A percentile compares a stretch with the other conserved stretches of the same genome.
These are phyloP conservation scores for Drosophila rellima DNA, from an alignment of 2,888 invertebrate species.

Conservation along the genomic window DNA sequence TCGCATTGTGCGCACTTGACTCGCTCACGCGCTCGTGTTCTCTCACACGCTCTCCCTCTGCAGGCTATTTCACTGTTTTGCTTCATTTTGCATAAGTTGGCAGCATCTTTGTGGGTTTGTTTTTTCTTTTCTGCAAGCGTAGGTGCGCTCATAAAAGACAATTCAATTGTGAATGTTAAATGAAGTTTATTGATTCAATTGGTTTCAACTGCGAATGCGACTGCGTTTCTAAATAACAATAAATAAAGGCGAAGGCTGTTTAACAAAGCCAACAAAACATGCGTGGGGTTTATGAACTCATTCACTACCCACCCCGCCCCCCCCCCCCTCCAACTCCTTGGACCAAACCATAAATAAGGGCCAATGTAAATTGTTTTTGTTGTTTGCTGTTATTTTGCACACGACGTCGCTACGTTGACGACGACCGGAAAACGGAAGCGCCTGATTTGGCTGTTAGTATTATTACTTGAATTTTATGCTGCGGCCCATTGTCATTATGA, in stretches of 20 bases:
- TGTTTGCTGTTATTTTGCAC: constrained; percentile 49
- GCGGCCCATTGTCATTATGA: constrained; percentile 60
- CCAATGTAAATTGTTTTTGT: constrained; percentile 39
- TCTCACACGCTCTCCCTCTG: neutral
- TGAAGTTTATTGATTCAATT: constrained; percentile 75
- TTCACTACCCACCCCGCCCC: neutral
- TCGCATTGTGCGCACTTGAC: constrained; percentile 44
- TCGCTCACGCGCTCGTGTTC: constrained; percentile 1
- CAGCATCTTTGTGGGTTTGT: constrained; percentile 24
- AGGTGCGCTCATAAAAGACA: constrained; percentile 51
- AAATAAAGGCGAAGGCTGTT: constrained; percentile 17
- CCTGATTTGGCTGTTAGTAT: constrained; percentile 65
- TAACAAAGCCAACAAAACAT: constrained; percentile 24
- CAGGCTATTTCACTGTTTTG: neutral
- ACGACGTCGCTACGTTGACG: constrained; percentile 14
- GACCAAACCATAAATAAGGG: constrained; percentile 35
- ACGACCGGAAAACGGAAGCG: constrained; percentile 76
- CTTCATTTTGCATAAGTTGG: constrained; percentile 28
- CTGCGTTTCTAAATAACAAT: constrained; percentile 56
- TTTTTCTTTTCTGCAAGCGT: constrained; percentile 20
- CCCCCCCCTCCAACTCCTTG: constrained; percentile 11
- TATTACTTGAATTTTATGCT: constrained; percentile 30
- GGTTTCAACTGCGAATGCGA: constrained; percentile 42
- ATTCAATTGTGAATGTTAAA: constrained; percentile 61
- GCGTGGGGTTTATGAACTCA: constrained; percentile 62